Percentiles rank a stretch among this genome's conserved stretches.
Conservation (phyloP, 2,797 vertebrate species). For the Cossypha dichroa region DNA sequence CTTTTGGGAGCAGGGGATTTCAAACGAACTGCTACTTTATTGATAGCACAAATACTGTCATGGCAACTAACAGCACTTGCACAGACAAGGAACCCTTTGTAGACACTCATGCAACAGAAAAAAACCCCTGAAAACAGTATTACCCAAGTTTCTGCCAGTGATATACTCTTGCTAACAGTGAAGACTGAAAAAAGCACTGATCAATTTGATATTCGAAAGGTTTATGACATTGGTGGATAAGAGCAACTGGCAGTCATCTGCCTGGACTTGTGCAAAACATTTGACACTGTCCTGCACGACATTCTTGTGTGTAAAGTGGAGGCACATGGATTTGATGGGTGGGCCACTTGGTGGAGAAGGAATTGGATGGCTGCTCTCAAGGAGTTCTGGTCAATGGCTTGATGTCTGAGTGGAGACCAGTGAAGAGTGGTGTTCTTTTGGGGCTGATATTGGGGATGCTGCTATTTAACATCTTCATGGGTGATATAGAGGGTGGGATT, state of each 20-base stretch:
- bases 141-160: background rate
- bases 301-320: background rate
- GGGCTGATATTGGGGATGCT: rapidly evolving
- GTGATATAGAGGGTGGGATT: rapidly evolving
- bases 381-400: background rate
- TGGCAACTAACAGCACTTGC: background rate
- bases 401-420: background rate
- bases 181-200: background rate
- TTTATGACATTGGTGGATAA: background rate
- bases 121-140: background rate
- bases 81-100: background rate
- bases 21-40: background rate
- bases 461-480: background rate
- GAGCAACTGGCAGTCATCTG: background rate
- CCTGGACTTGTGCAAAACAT: background rate
- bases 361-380: background rate
- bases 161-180: background rate
- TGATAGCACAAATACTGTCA: background rate
- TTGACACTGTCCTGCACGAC: background rate
- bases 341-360: background rate
- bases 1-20: background rate
- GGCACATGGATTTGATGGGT: background rate
- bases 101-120: background rate
- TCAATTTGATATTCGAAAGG: background rate
- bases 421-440: background rate